Percentiles rank a stretch among this genome's conserved stretches.
phyloP scores from a whole-genome alignment of 2,888 invertebrate genomes.

The Lasioglossum lativentre region DNA sequence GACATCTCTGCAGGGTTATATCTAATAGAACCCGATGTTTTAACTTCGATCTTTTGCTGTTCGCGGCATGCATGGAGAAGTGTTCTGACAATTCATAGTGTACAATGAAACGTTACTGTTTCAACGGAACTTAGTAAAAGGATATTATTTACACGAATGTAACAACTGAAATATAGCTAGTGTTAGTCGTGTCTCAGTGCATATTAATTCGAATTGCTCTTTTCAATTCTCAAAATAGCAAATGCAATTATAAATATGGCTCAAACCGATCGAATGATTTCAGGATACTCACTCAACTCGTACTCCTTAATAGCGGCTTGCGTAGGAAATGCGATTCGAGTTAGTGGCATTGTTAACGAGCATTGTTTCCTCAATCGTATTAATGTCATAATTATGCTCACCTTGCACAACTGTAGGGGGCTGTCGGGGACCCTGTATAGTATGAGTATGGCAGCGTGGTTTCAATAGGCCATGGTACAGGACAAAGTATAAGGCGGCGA shows the following conservation, averaged over 20 bases:
- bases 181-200: neutral
- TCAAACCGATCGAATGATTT: constrained; percentile 32
- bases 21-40: neutral
- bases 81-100: neutral
- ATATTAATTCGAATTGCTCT: neutral
- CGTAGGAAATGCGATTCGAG: constrained; percentile 10
- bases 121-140: neutral
- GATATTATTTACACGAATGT: constrained; percentile 1
- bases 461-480: constrained; percentile 91
- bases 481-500: constrained; percentile 89
- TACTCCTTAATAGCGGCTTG: constrained; percentile 78
- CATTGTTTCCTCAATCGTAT: neutral
- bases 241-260: constrained; percentile 6
- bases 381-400: constrained; percentile 77
- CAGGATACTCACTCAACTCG: constrained; percentile 75
- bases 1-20: neutral
- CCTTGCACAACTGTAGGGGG: constrained; percentile 88
- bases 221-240: neutral
- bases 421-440: constrained; percentile 88
- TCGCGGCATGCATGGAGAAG: neutral
- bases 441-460: constrained; percentile 89
- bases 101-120: neutral
- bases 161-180: constrained; percentile 6
- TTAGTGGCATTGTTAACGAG: neutral
- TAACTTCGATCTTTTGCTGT: neutral